These are phyloP conservation scores for Amazona vittata DNA, from an alignment of 2,113 vertebrate genomes.

Conservation along the genomic window DNA sequence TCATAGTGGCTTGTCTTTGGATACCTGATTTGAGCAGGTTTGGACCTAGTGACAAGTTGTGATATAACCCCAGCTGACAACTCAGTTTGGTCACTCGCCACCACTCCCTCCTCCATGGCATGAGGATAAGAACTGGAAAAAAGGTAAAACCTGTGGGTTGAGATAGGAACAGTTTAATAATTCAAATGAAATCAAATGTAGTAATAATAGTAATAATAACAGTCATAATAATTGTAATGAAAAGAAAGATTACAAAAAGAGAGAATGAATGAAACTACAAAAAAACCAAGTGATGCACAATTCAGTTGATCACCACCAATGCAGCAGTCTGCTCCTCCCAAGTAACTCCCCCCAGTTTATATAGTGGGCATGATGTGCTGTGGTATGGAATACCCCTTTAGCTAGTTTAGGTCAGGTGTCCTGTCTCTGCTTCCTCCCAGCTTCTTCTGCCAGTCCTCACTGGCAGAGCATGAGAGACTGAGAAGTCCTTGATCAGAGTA, in stretches of 20 bases:
- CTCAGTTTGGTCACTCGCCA: not conserved
- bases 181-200: not conserved
- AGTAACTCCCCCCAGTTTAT: not conserved
- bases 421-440: not conserved
- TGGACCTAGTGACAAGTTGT: not conserved
- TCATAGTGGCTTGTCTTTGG: not conserved
- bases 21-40: not conserved
- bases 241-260: not conserved
- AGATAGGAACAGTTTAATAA: not conserved
- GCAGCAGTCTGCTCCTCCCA: not conserved
- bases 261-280: not conserved
- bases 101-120: not conserved
- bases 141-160: not conserved
- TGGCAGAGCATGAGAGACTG: not conserved
- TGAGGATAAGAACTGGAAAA: not conserved
- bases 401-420: not conserved
- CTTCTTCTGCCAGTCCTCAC: not conserved
- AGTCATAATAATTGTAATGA: not conserved
- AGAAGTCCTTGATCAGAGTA: not conserved
- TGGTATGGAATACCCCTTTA: not conserved
- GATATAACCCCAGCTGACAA: not conserved
- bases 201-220: not conserved
- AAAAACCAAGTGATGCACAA: not conserved
- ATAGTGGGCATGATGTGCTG: not conserved
- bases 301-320: not conserved